phyloP scores from a whole-genome alignment of 1,140 invertebrate species.

The Aphidius gifuensis region DNA sequence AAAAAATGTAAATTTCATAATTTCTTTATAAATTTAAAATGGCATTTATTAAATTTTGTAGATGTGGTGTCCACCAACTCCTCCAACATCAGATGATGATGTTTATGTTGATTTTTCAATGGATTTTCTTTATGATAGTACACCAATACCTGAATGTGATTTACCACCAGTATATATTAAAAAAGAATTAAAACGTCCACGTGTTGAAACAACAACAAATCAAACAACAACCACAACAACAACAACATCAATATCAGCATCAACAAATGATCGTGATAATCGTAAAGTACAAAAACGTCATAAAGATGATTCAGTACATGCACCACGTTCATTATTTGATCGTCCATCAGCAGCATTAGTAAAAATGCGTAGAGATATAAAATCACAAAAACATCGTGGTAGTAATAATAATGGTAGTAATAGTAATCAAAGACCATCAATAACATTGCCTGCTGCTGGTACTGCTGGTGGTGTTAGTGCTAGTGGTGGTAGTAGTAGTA shows the following conservation, averaged over 20 bases:
- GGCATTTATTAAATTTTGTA: conserved; percentile 21
- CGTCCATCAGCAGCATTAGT: conserved; percentile 73
- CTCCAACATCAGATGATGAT: conserved; percentile 86
- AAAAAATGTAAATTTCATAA: conserved; percentile 21
- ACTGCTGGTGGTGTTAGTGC: conserved; percentile 32
- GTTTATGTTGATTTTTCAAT: conserved; percentile 85
- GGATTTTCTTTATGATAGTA: conserved; percentile 80
- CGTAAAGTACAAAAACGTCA: conserved; percentile 64
- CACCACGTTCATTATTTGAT: conserved; percentile 85
- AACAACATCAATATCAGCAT: conserved; percentile 30
- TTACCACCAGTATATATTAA: conserved; percentile 83
- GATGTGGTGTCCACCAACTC: conserved; percentile 94
- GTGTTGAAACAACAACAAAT: conserved; percentile 60
- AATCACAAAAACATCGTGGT: conserved; percentile 70
- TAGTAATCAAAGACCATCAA: conserved; percentile 57
- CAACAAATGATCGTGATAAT: conserved; percentile 36
- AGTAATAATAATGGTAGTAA: conserved; percentile 6
- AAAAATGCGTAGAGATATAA: conserved; percentile 73
- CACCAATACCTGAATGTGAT: conserved; percentile 77
- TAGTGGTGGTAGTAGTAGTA: conserved; percentile 48
- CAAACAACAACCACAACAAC: conserved; percentile 28
- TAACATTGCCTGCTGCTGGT: conserved; percentile 54
- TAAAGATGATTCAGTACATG: conserved; percentile 73
- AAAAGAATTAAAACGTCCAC: conserved; percentile 73
- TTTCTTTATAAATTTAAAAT: conserved; percentile 4